These are phyloP conservation scores for Heliconius ethilla DNA, from an alignment of 2,888 invertebrate genomes.

Conservation along the genomic window DNA sequence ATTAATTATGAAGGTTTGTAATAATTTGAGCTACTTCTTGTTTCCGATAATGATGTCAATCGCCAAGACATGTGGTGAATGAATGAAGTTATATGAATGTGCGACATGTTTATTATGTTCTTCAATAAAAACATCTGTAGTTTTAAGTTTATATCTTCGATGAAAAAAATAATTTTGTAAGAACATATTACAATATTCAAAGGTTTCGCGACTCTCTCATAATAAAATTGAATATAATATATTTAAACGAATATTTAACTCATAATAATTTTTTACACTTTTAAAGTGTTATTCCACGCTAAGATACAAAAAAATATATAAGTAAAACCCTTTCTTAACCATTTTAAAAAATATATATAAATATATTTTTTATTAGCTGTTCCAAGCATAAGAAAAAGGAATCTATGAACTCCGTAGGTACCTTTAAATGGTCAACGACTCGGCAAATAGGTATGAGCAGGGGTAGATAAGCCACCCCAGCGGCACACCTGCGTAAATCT, in stretches of 20 bases:
- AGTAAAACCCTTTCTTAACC: not conserved
- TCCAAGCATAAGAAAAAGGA: slow-evolving; percentile 2
- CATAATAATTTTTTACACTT: too few relatives aligned
- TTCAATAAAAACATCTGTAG: slow-evolving; percentile 1
- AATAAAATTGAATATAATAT: too few relatives aligned
- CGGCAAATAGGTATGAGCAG: slow-evolving; percentile 43
- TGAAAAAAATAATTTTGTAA: not conserved
- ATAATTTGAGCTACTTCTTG: slow-evolving; percentile 21
- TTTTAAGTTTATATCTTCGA: not conserved
- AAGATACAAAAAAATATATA: too few relatives aligned
- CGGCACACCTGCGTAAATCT: slow-evolving; percentile 48
- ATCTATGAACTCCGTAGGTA: slow-evolving; percentile 4
- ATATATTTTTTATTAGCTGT: not conserved
- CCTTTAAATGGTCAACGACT: slow-evolving; percentile 44
- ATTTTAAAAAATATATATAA: not conserved
- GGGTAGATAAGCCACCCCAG: slow-evolving; percentile 43
- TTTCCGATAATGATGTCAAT: slow-evolving; percentile 8
- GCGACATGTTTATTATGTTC: not conserved
- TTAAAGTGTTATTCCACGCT: too few relatives aligned
- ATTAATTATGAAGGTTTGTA: not conserved
- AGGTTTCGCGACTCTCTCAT: too few relatives aligned
- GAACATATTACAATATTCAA: not conserved
- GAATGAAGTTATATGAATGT: not conserved
- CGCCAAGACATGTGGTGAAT: not conserved
- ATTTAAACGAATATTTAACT: too few relatives aligned